These are phyloP conservation scores for Napeogenes sylphis DNA, from an alignment of 2,888 invertebrate species.

Conservation along the genomic window DNA sequence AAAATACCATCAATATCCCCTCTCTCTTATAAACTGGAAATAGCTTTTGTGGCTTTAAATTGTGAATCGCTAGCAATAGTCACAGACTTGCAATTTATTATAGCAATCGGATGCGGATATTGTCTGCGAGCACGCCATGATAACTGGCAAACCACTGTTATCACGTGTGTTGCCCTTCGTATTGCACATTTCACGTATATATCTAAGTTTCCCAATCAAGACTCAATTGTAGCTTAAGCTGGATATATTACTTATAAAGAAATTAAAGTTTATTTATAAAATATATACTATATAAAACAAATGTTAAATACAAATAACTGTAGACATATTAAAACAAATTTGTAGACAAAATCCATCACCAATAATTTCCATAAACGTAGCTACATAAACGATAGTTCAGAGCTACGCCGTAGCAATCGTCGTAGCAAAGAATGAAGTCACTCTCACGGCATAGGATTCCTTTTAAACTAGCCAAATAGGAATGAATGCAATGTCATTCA, in stretches of 20 bases:
- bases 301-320: too few species aligned
- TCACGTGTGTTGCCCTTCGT: slow-evolving; percentile 11
- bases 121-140: slow-evolving; percentile 36
- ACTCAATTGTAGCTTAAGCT: too few species aligned
- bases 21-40: neutral
- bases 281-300: neutral
- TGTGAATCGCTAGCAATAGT: slow-evolving; percentile 21
- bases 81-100: slow-evolving; percentile 31
- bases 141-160: slow-evolving; percentile 21
- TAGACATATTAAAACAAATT: too few species aligned
- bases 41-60: slow-evolving; percentile 13
- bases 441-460: slow-evolving; percentile 48
- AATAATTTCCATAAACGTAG: slow-evolving; percentile 32
- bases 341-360: too few species aligned
- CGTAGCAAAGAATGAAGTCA: slow-evolving; percentile 70
- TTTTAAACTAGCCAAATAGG: neutral
- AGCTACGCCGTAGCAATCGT: slow-evolving; percentile 57
- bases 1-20: neutral
- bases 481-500: neutral
- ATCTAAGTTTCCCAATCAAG: neutral
- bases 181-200: neutral
- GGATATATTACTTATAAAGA: neutral
- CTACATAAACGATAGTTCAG: slow-evolving; percentile 51
- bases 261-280: slow-evolving; percentile 12
- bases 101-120: slow-evolving; percentile 31